These are phyloP conservation scores for Ptychodera flava DNA, from an alignment of 35 echinoderm and acorn worm genomes.

Conservation along the genomic window DNA sequence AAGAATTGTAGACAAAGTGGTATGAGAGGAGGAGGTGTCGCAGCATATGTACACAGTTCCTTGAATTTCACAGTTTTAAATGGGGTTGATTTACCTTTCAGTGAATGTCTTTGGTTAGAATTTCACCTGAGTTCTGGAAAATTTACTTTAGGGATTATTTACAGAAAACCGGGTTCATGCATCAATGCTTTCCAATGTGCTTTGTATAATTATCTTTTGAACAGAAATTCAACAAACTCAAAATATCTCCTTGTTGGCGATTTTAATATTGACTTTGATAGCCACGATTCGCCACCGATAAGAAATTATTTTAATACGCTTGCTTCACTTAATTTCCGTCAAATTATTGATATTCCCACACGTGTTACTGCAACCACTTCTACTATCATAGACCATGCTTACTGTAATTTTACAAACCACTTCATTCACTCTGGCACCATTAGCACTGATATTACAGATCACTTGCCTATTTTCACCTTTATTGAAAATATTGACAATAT, in stretches of 20 bases:
- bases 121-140: too few relatives aligned
- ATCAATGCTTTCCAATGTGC: too few relatives aligned
- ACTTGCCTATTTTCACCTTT: background rate
- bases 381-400: background rate
- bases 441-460: conserved; percentile 3
- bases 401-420: background rate
- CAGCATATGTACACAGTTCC: too few relatives aligned
- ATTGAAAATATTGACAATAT: background rate
- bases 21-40: too few relatives aligned
- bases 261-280: background rate
- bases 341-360: background rate
- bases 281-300: background rate
- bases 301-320: background rate
- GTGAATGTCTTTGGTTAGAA: too few relatives aligned
- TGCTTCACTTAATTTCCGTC: background rate
- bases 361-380: background rate
- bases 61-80: too few relatives aligned
- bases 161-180: too few relatives aligned
- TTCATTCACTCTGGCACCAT: background rate
- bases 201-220: background rate
- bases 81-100: too few relatives aligned
- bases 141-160: too few relatives aligned
- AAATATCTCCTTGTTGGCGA: background rate
- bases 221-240: background rate
- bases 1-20: too few relatives aligned